These are phyloP conservation scores for Tetanocera ferruginea DNA, from an alignment of 2,888 invertebrate genomes.

Conservation along the genomic window DNA sequence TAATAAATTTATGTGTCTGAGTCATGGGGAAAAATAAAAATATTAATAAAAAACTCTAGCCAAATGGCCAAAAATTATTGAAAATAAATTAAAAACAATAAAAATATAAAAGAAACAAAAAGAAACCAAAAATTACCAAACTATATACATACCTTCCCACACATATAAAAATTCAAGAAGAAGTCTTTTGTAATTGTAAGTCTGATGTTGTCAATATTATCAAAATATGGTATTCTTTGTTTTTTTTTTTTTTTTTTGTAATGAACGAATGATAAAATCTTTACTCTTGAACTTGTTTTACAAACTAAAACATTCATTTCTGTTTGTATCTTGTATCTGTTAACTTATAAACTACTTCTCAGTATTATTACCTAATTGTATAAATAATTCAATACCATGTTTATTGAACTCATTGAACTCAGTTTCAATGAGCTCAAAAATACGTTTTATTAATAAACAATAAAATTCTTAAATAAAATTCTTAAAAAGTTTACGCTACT, in stretches of 20 bases:
- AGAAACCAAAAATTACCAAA: constrained; percentile 19
- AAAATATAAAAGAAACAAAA: constrained; percentile 15
- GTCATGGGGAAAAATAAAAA: not conserved
- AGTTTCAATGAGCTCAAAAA: not conserved
- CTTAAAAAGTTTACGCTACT: not conserved
- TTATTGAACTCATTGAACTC: not conserved
- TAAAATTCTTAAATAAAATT: not conserved
- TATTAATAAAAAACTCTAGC: constrained; percentile 12
- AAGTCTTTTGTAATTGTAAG: constrained; percentile 63
- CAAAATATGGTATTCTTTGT: not conserved
- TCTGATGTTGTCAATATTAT: constrained; percentile 65
- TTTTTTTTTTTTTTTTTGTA: not conserved
- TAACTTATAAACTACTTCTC: no score
- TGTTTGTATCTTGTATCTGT: no score
- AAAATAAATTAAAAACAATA: constrained; percentile 7
- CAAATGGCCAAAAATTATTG: not conserved
- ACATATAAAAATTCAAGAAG: constrained; percentile 14
- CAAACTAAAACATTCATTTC: no score
- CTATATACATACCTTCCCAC: not conserved
- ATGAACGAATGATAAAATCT: not conserved
- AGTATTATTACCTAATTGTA: no score
- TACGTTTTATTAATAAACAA: no score
- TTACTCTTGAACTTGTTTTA: not conserved
- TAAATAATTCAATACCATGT: no score
- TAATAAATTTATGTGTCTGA: no score